Conservation (phyloP, 37 sponge, comb jelly and placozoan genomes). For the Eunapius fragilis region DNA sequence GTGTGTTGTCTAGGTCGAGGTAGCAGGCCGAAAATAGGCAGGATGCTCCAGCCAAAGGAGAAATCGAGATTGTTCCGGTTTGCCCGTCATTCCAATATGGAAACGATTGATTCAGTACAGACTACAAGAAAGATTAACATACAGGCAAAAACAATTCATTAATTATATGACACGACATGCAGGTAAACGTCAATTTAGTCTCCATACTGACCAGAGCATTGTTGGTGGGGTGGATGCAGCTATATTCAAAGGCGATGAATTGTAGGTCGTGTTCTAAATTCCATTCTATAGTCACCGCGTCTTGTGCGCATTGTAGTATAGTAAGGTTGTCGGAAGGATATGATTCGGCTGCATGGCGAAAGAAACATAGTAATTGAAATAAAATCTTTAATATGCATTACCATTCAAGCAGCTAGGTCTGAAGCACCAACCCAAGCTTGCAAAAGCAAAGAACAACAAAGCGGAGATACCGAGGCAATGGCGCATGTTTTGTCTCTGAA, state of each 20-base stretch:
- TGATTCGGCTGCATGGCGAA: not conserved
- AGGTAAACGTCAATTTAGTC: not conserved
- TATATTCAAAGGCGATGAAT: not conserved
- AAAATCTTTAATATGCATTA: too few relatives aligned
- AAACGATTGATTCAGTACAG: not conserved
- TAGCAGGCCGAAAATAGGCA: not conserved
- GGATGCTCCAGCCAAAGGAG: not conserved
- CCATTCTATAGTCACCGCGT: not conserved
- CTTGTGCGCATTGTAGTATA: not conserved
- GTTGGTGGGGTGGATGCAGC: not conserved
- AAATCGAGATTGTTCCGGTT: not conserved
- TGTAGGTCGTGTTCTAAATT: not conserved
- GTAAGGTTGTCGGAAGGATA: not conserved
- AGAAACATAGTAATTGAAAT: too few relatives aligned
- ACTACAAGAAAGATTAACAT: not conserved
- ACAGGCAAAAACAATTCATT: too few relatives aligned
- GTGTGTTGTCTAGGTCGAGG: not conserved
- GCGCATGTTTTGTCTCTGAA: too few relatives aligned
- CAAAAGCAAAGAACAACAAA: too few relatives aligned
- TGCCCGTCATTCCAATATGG: not conserved
- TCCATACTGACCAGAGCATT: not conserved
- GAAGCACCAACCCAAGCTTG: too few relatives aligned
- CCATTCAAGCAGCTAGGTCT: too few relatives aligned
- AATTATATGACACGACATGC: too few relatives aligned
- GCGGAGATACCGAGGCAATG: too few relatives aligned